Evolutionary conservation across 2,113 vertebrate species (phyloP), one percentile per base, ranked within the genome.

Genomic region (Lasiurus borealis): DNA sequence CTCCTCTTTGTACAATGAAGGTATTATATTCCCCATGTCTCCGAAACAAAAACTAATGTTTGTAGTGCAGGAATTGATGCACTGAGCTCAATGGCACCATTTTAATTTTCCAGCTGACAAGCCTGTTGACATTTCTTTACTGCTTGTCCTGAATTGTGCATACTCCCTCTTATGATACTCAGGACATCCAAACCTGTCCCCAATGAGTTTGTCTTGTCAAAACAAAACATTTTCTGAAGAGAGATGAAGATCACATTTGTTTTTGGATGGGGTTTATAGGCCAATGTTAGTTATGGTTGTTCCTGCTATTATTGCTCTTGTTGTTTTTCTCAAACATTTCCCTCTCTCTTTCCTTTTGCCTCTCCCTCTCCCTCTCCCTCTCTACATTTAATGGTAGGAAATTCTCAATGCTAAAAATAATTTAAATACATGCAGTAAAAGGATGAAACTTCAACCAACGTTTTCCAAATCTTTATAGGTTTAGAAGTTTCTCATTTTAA

Each of bases 391-490:
- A 57, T 54, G 29, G 1, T 8, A 29, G 66, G 44, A 48, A 48
- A 73, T 90, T 90, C 91, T 82, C 31, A 69, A 57, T 75, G 73
- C 2, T 62, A 89, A 95, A 85, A 94, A 80, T 83, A 93, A 86
- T 82, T 48, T 54, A 40, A 40, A 34, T 82, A 27, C 6, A 59
- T 16, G 16, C 80, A 68, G 15, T 40, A 18, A 80, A 83, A 93
- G 50, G 12, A 75, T 48, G 40, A 82, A 86, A 18, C 3, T 4
- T 71, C 40, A 64, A 36, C 50, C 13, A 83, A 29, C 18, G 2
- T 21, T 89, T 80, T 83, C 71, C 36, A 93, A 78, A 6, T 50
- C 59, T 62, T 69, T 75, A 18, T 13, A 93, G 27, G 10, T 83
- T 78, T 93, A 77, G 54, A 69, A 64, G 2, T 8, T 31, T 66